Conservation (phyloP, 2,113 vertebrate species). For the Pangasianodon gigas region DNA sequence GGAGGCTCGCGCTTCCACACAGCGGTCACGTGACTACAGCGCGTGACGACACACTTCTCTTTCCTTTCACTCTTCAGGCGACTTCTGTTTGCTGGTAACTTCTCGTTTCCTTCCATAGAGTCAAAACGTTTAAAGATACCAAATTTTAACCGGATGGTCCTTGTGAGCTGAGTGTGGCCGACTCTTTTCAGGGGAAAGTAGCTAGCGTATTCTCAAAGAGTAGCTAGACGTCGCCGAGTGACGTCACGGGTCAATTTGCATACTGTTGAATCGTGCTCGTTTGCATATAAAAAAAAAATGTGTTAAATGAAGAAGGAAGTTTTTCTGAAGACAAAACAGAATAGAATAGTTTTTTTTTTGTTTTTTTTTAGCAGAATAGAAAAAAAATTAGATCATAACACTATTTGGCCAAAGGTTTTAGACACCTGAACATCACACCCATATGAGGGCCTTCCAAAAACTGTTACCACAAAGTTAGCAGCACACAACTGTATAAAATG, state of each 20-base stretch:
- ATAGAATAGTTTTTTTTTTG: no score
- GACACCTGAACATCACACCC: no score
- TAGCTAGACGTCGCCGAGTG: background rate
- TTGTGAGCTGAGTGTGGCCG: background rate
- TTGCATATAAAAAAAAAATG: no score
- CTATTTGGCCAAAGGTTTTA: no score
- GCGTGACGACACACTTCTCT: slow-evolving; percentile 38
- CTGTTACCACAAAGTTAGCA: no score
- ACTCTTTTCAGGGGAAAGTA: background rate
- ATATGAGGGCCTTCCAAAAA: no score
- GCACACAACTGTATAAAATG: no score
- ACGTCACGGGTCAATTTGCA: background rate
- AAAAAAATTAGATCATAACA: no score
- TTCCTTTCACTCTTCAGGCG: background rate
- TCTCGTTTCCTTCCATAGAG: no score
- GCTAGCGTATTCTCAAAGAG: background rate
- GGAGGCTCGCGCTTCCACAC: slow-evolving; percentile 29
- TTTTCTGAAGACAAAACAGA: background rate
- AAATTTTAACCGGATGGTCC: background rate
- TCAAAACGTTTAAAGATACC: background rate
- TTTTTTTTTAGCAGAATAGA: no score
- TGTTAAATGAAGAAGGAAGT: no score
- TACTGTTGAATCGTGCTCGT: background rate
- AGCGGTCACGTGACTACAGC: slow-evolving; percentile 60
- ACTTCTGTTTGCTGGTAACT: background rate